A percentile compares a stretch with the other conserved stretches of the same genome.
phyloP scores from a whole-genome alignment of 2,888 invertebrate species.

The Callosobruchus maculatus region DNA sequence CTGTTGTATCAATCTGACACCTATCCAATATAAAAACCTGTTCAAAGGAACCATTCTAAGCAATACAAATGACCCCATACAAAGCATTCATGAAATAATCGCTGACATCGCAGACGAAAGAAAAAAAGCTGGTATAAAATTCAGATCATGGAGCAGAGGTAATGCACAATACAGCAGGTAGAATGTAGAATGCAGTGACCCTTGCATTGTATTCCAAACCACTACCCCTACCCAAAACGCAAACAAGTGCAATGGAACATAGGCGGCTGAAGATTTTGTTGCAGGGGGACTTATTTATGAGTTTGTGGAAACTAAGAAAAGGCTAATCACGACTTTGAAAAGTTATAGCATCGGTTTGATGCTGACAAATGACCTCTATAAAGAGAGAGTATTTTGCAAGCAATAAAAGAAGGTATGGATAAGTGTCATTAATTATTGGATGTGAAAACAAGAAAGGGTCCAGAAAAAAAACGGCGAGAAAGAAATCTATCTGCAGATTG shows the following conservation, averaged over 20 bases:
- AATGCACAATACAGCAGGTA: not conserved
- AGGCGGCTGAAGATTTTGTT: not conserved
- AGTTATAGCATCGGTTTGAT: no score
- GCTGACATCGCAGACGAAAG: not conserved
- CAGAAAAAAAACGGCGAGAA: no score
- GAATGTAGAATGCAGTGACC: not conserved
- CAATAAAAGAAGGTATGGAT: no score
- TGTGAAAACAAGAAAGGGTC: no score
- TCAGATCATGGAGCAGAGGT: not conserved
- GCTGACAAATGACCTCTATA: no score
- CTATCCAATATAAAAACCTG: not conserved
- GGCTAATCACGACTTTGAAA: no score
- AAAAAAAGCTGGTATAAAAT: not conserved
- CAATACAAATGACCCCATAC: not conserved
- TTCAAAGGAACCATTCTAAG: not conserved
- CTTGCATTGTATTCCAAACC: not conserved
- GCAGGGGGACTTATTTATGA: not conserved
- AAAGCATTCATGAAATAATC: not conserved
- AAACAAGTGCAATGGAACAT: not conserved
- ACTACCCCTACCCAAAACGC: not conserved
- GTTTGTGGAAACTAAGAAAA: no score
- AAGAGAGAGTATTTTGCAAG: no score
- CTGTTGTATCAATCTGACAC: no score
- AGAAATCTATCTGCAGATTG: no score
- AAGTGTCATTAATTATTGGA: no score